Percentiles rank a stretch among this genome's conserved stretches.
phyloP scores from a whole-genome alignment of 2,888 invertebrate species.

The Crioceris asparagi region DNA sequence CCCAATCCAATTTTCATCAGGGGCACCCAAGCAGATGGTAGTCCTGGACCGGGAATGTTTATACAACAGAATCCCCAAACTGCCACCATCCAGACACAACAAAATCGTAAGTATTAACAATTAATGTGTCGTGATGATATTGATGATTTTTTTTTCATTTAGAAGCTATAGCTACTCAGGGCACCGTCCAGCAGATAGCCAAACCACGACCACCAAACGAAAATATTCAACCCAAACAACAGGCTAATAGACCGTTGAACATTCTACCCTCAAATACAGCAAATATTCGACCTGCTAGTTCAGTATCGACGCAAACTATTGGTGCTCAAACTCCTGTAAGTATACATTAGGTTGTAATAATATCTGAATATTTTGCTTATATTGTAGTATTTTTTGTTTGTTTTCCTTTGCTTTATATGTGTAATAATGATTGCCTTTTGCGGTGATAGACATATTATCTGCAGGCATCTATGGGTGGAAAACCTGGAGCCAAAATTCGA shows the following conservation, averaged over 20 bases:
- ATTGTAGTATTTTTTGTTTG: background rate
- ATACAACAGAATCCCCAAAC: slow-evolving; percentile 70
- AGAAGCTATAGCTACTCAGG: slow-evolving; percentile 36
- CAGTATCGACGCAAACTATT: slow-evolving; percentile 74
- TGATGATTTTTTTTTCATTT: slow-evolving; percentile 11
- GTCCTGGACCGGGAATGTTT: slow-evolving; percentile 61
- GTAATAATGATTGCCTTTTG: slow-evolving; percentile 11
- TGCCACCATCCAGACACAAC: slow-evolving; percentile 50
- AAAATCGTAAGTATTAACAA: slow-evolving; percentile 47
- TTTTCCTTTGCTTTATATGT: background rate
- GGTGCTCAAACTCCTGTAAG: slow-evolving; percentile 46
- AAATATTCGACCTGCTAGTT: slow-evolving; percentile 64
- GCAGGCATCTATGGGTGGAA: slow-evolving; percentile 37
- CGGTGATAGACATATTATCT: too few species aligned
- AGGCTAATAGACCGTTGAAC: slow-evolving; percentile 36
- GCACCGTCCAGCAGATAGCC: slow-evolving; percentile 39
- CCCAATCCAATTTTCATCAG: slow-evolving; percentile 77
- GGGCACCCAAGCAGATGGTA: slow-evolving; percentile 64
- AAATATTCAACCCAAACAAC: slow-evolving; percentile 43
- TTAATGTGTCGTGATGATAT: background rate
- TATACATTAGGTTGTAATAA: slow-evolving; percentile 7
- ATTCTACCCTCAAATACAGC: slow-evolving; percentile 43
- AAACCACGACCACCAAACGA: slow-evolving; percentile 45
- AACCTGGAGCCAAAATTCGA: slow-evolving; percentile 53
- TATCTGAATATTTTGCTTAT: slow-evolving; percentile 1